Evolutionary conservation across 2,113 vertebrate genomes (phyloP), one percentile per base, ranked within the genome.

Genomic region (Mobula hypostoma): DNA sequence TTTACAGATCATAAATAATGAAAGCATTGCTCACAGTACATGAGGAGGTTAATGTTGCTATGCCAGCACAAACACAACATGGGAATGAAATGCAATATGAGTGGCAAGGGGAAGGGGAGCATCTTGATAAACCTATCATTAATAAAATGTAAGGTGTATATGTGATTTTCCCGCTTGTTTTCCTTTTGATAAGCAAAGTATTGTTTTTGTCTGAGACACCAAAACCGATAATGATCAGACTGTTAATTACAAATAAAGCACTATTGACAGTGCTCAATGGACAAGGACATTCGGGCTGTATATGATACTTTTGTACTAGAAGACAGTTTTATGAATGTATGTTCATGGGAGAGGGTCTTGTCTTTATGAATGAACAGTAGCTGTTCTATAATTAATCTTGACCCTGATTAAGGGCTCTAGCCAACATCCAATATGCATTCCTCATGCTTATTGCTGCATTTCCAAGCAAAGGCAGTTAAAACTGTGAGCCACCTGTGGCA

Each of bases 1-100:
- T 29, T 93, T 93, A 93, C 91, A 93, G 56, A 93, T 72, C 91
- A 93, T 93, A 93, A 93, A 93, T 93, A 93, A 93, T 93, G 40
- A 48, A 93, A 56, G 66, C 36, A 27, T 93, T 93, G 68, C 68
- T 93, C 36, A 48, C 91, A 93, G 9, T 56, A 66, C 24, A 29
- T 74, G 40, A 74, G 32, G 72, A 21, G 9, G 68, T 24, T 93
- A 32, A 74, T 93, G 68, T 93, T 93, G 68, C 91, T 40, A 93
- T 93, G 68, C 70, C 70, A 74, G 36, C 91, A 56, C n/a, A 27
- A 72, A 27, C 36, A 72, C 19, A 93, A 70, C 36, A 76, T 63
- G 48, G 36, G 68, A 93, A 72, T 48, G 70, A 56, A 72, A 40
- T 21, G 32, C 36, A 27, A 9, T 48, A 29, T 70, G 88, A 93